These are phyloP conservation scores for Caenorhabditis drosophilae DNA, from an alignment of 2,888 invertebrate species.

Conservation along the genomic window DNA sequence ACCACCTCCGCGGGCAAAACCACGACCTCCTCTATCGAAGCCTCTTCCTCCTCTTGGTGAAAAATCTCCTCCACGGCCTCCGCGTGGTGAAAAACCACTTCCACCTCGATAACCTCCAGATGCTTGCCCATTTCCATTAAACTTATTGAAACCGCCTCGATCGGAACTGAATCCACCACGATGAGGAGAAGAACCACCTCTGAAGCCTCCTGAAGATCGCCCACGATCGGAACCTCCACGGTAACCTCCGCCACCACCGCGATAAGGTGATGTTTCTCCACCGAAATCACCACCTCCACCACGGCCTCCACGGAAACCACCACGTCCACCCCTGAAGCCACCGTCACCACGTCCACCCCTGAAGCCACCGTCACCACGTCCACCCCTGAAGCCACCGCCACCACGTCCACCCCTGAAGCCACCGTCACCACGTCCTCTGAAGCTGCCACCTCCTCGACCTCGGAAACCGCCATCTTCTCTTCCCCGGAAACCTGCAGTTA, in stretches of 20 bases:
- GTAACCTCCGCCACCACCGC: conserved; percentile 26
- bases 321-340: conserved; percentile 28
- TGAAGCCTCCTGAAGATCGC: conserved; percentile 14
- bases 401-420: conserved; percentile 39
- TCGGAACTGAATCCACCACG: neutral
- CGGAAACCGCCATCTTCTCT: no score
- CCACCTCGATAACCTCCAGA: conserved; percentile 12
- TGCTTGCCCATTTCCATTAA: conserved; percentile 2
- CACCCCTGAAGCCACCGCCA: conserved; percentile 26
- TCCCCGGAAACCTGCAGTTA: conserved; percentile 9
- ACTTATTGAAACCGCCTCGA: conserved; percentile 8
- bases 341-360: conserved; percentile 29
- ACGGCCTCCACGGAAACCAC: conserved; percentile 30
- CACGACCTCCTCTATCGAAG: conserved; percentile 14
- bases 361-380: conserved; percentile 37
- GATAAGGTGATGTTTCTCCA: conserved; percentile 14
- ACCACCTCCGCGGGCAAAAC: conserved; percentile 28
- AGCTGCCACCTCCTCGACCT: conserved; percentile 13
- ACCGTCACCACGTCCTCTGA: conserved; percentile 3
- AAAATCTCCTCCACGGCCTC: conserved; percentile 17
- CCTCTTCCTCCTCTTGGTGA: conserved; percentile 17
- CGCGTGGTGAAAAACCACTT: conserved; percentile 6
- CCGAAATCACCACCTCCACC: conserved; percentile 21
- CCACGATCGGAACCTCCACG: conserved; percentile 30
- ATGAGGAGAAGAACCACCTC: conserved; percentile 12